Evolutionary conservation across 2,797 vertebrate species (phyloP), one percentile per base, ranked within the genome.

Genomic region (Enteromius fasciolatus): DNA sequence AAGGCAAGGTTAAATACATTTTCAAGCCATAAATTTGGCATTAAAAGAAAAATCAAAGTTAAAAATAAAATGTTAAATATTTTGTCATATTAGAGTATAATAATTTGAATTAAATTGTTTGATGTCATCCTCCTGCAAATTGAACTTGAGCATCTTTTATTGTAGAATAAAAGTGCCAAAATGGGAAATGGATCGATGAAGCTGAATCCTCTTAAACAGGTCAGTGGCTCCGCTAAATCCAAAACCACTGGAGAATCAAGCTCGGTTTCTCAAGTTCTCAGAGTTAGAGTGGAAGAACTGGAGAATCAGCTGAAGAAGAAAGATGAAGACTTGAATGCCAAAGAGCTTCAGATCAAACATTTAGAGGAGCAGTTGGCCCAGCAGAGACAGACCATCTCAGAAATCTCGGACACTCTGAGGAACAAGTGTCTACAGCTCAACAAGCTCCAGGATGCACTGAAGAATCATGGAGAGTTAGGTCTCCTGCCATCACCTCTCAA

Each of bases 171-270:
- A 28, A 36, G 67, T 46, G 81, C 28, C 2, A 85, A 66, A 25
- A 99, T 98, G 97, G 97, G 97, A 88, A 99, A 98, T 18, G 92
- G 94, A 20, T 96, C 95, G 0, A 91, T 95, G 92, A 98, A 97
- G 88, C 95, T 95, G 46, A 98, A 96, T 87, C 94, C 95, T 4
- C 90, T 96, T 83, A 96, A 95, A 87, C 92, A 90, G 50, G 54
- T 92, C 0, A 94, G 95, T 0, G 88, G 93, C 78, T 93, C 92
- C 0, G 20, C 90, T 0, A 87, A 89, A 87, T 83, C 88, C 72
- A 89, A 87, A 89, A 89, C 77, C 89, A 91, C 75, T 48, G 69
- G 66, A 90, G 15, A 88, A 87, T 33, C 66, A 48, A 0, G 90
- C 90, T 12, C 86, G 66, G 23, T 95, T 76, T 80, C 85, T 67